Evolutionary conservation across 2,888 invertebrate genomes (phyloP).

Genomic region (Cactoblastis cactorum): DNA sequence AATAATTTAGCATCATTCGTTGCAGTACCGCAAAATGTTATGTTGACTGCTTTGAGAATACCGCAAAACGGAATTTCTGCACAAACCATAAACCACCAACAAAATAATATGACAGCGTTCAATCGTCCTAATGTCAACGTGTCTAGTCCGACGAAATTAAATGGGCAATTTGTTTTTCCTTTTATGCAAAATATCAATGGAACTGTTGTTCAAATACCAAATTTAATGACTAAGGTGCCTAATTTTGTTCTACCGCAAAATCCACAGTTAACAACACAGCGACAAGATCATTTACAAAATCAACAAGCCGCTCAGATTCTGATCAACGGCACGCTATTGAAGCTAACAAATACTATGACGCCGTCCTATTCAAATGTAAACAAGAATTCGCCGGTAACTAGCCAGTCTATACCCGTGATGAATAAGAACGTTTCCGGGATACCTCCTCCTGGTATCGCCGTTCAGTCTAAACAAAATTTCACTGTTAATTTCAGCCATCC

Average conservation of each 20-base stretch:
- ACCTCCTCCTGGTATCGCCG: conserved; percentile 67
- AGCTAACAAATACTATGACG: conserved; percentile 62
- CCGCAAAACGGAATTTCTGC: conserved; percentile 69
- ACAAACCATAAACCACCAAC: conserved; percentile 59
- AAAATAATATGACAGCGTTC: conserved; percentile 59
- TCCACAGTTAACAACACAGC: conserved; percentile 52
- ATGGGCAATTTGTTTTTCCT: conserved; percentile 79
- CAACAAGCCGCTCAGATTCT: conserved; percentile 70
- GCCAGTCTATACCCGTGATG: conserved; percentile 58
- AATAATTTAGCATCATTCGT: conserved; percentile 67
- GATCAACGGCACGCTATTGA: conserved; percentile 74
- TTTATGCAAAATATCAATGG: conserved; percentile 80
- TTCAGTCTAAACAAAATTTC: conserved; percentile 73
- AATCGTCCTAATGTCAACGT: conserved; percentile 65
- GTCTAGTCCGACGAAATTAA: conserved; percentile 68
- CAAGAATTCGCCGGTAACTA: conserved; percentile 56
- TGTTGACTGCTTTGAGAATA: conserved; percentile 79
- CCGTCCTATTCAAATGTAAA: conserved; percentile 54
- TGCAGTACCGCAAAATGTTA: conserved; percentile 74
- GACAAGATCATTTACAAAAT: conserved; percentile 64
- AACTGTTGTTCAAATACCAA: conserved; percentile 81
- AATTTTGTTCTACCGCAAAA: conserved; percentile 72
- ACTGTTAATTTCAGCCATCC: conserved; percentile 76
- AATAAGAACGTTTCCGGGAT: conserved; percentile 71
- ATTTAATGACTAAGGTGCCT: conserved; percentile 78